Conservation (phyloP, 2,888 invertebrate genomes). For the Aromia moschata region DNA sequence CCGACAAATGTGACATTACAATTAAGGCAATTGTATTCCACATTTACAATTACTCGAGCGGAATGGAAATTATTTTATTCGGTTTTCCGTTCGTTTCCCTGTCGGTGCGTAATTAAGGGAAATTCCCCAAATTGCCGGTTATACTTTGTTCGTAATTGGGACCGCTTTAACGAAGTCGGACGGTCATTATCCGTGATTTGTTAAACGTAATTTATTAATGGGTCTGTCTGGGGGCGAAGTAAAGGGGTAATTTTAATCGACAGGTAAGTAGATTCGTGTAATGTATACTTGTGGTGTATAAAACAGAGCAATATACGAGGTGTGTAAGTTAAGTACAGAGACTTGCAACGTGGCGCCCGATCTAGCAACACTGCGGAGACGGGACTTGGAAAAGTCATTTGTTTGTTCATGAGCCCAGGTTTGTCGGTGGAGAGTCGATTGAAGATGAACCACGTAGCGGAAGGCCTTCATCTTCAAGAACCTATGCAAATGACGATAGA, state of each 20-base stretch:
- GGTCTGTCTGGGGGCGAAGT: not conserved
- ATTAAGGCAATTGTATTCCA: slow-evolving; percentile 24
- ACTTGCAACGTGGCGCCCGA: too few species aligned
- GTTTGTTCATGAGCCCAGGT: too few species aligned
- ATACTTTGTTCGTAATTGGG: slow-evolving; percentile 29
- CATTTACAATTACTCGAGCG: slow-evolving; percentile 28
- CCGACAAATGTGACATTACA: slow-evolving; percentile 25
- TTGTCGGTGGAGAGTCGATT: too few species aligned
- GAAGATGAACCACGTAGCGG: too few species aligned
- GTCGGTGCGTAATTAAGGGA: slow-evolving; percentile 23
- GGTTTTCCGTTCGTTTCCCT: slow-evolving; percentile 16
- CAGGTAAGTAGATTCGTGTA: not conserved
- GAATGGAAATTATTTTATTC: slow-evolving; percentile 26
- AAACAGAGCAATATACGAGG: too few species aligned
- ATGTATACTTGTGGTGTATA: too few species aligned
- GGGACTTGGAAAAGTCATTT: too few species aligned
- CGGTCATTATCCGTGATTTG: slow-evolving; percentile 27
- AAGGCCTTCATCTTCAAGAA: too few species aligned
- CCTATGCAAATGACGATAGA: too few species aligned
- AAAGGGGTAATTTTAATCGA: not conserved
- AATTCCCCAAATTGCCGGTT: slow-evolving; percentile 25
- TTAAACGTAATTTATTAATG: slow-evolving; percentile 28
- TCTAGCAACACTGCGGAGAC: too few species aligned
- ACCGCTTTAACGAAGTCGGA: slow-evolving; percentile 20
- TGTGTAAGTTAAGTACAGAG: too few species aligned